Base-by-base conservation (phyloP, 2,888 invertebrate genomes). In the Linyphia triangularis region DNA sequence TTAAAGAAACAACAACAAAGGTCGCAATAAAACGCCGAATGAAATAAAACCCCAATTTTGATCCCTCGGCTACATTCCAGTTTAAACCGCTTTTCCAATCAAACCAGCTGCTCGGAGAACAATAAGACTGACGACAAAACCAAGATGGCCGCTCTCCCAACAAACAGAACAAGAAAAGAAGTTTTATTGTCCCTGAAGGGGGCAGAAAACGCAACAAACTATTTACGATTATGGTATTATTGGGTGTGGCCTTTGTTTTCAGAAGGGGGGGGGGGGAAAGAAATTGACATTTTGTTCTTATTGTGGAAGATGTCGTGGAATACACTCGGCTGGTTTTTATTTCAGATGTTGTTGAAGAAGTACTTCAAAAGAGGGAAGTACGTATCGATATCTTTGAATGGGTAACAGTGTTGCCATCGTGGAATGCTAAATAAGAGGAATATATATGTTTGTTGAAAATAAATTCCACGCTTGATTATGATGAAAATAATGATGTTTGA, bases 41-140 rank as follows among this genome's bases (percentile, higher is more conserved):
- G 59, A 57, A 85, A 85, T 85, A 77, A 85, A 77, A 85, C 84
- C n/a, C 84, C 84, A 77, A 77, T 85, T 85, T 75, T 75, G 84
- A 69, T 67, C 77, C 51, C 3, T n/a, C 51, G n/a, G n/a, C 84
- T 67, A 85, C 84, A 85, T 85, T 26, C 84, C 16, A n/a, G 51
- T 85, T 85, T 72, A 85, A 85, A 85, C 84, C 84, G 84, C 77
- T 85, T 85, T 85, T 85, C 84, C 84, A 85, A 85, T 85, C 84
- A 85, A 85, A 77, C 84, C 84, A 85, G 73, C 84, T 85, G 84
- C 84, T 81, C 40, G 43, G 43, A 26, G 26, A 63, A 63, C 63
- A 13, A 37, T 1, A 33, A 72, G 51, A n/a, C 22, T 9, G 33
- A 57, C 33, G 61, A 59, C 59, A 63, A 63, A 57, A 57, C 28